phyloP scores from a whole-genome alignment of 2,888 invertebrate genomes.

The Loripinus fragilis region DNA sequence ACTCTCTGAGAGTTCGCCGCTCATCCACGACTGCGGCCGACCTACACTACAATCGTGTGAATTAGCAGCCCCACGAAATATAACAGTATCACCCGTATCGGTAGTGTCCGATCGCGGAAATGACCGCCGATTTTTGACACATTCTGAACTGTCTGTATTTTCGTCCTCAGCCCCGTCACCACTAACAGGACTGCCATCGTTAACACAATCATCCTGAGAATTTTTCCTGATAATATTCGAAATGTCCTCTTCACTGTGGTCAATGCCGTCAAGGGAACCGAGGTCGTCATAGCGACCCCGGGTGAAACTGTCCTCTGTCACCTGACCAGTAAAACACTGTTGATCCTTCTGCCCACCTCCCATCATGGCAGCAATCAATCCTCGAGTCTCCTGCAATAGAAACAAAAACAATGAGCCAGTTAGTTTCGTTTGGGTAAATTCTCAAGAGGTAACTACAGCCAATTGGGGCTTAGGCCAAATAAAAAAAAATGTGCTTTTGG shows the following conservation, averaged over 20 bases:
- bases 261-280: conserved; percentile 66
- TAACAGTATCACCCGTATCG: conserved; percentile 39
- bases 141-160: neutral
- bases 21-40: neutral
- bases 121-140: conserved; percentile 13
- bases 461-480: no score
- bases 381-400: conserved; percentile 63
- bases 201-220: conserved; percentile 39
- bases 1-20: neutral
- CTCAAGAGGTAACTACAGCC: no score
- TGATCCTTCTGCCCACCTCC: conserved; percentile 43
- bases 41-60: neutral
- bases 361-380: conserved; percentile 68
- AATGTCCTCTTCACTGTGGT: conserved; percentile 55
- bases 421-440: no score
- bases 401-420: neutral
- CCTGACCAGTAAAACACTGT: conserved; percentile 37
- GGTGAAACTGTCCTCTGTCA: conserved; percentile 47
- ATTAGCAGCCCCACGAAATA: conserved; percentile 24
- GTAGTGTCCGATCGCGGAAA: conserved; percentile 35
- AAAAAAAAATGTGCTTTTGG: no score
- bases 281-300: conserved; percentile 46
- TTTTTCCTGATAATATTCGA: conserved; percentile 28
- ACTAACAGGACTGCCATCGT: neutral
- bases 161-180: neutral